Conservation (phyloP, 2,113 vertebrate genomes). For the Apus apus region DNA sequence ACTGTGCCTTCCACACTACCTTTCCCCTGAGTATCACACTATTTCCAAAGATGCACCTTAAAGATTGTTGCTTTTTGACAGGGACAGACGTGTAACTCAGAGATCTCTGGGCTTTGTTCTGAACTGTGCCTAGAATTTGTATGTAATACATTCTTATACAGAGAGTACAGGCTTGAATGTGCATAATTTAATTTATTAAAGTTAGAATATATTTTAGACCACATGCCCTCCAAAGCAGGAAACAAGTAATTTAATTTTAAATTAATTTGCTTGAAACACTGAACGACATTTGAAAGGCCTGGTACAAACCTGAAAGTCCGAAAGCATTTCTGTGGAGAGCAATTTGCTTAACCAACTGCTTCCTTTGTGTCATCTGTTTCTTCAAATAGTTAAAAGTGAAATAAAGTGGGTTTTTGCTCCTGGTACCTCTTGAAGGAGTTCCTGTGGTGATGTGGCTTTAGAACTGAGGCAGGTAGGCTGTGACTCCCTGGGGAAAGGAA, state of each 20-base stretch:
- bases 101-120: neutral
- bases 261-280: constrained; percentile 63
- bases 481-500: neutral
- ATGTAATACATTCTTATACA: neutral
- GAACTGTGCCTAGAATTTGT: neutral
- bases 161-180: neutral
- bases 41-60: neutral
- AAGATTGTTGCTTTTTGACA: neutral
- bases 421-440: constrained; percentile 22
- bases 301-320: constrained; percentile 8
- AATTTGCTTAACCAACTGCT: constrained; percentile 61
- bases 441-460: constrained; percentile 47
- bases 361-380: constrained; percentile 44
- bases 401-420: constrained; percentile 42
- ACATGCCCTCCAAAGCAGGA: constrained; percentile 52
- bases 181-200: constrained; percentile 51
- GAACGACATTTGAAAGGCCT: constrained; percentile 17
- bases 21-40: neutral
- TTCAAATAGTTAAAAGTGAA: constrained; percentile 40
- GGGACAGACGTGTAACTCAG: neutral
- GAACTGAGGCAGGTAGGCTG: constrained; percentile 24
- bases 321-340: constrained; percentile 38
- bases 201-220: constrained; percentile 49
- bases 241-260: constrained; percentile 67
- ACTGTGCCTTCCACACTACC: neutral